Conservation (phyloP, 2,797 vertebrate genomes). For the Moxostoma hubbsi region DNA sequence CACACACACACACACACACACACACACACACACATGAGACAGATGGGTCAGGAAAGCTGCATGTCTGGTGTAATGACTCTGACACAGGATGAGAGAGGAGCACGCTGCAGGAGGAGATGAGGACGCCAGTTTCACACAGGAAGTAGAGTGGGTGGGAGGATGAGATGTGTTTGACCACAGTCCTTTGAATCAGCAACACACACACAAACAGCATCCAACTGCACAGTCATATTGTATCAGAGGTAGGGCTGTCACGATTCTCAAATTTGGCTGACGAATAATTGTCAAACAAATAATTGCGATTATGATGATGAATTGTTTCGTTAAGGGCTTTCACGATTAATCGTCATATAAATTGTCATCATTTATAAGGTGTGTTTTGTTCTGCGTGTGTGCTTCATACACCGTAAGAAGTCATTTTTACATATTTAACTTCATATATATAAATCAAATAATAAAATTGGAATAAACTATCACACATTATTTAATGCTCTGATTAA, state of each 20-base stretch:
- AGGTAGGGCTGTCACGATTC: neutral
- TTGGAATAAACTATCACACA: neutral
- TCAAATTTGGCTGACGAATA: no score
- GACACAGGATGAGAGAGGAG: conserved; percentile 4
- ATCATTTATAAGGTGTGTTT: no score
- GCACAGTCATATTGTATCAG: conserved; percentile 7
- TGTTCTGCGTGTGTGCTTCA: no score
- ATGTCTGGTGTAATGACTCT: conserved; percentile 1
- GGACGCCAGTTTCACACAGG: conserved; percentile 55
- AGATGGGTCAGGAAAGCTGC: neutral
- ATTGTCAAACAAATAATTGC: neutral
- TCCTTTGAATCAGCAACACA: conserved; percentile 14
- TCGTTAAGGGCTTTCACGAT: no score
- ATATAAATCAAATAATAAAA: no score
- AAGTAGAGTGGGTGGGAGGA: conserved; percentile 39
- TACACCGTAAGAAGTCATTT: no score
- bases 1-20: no score
- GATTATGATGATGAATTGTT: no score
- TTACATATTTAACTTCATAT: no score
- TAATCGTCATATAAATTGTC: no score
- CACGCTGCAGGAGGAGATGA: conserved; percentile 21
- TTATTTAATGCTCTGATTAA: no score
- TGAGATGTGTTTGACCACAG: conserved; percentile 48
- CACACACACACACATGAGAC: neutral
- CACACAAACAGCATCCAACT: neutral